phyloP scores from a whole-genome alignment of 2,113 vertebrate genomes.

The Pelusios castaneus region DNA sequence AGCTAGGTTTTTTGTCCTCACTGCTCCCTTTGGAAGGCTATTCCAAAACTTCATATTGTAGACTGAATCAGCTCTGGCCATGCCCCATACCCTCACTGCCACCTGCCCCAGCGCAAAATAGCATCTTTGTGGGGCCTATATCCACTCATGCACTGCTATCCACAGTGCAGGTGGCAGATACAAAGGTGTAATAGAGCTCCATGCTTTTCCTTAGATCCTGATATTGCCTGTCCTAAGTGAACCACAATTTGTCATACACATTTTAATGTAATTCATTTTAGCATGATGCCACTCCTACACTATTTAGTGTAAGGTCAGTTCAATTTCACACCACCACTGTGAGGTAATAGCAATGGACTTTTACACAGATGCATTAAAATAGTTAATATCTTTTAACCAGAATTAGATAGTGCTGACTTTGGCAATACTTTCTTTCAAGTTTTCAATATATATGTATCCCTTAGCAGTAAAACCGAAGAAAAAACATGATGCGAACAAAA shows the following conservation, averaged over 20 bases:
- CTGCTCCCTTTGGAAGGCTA: no score
- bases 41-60: not conserved
- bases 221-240: not conserved
- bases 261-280: not conserved
- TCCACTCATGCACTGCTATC: not conserved
- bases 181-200: not conserved
- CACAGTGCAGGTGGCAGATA: not conserved
- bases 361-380: not conserved
- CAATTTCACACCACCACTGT: not conserved
- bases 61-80: not conserved
- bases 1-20: no score
- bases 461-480: not conserved
- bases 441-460: not conserved
- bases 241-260: not conserved
- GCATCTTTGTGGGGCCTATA: not conserved
- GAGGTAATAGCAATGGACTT: accelerated
- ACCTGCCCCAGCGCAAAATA: not conserved
- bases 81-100: not conserved
- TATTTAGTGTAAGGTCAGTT: not conserved
- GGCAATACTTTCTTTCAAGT: not conserved
- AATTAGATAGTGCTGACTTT: accelerated
- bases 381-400: not conserved
- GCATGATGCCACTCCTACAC: not conserved
- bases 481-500: not conserved
- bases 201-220: not conserved